A percentile compares a stretch with the other conserved stretches of the same genome.
These are phyloP conservation scores for Ceyx cyanopectus DNA, from an alignment of 2,113 vertebrate genomes.

Conservation along the genomic window DNA sequence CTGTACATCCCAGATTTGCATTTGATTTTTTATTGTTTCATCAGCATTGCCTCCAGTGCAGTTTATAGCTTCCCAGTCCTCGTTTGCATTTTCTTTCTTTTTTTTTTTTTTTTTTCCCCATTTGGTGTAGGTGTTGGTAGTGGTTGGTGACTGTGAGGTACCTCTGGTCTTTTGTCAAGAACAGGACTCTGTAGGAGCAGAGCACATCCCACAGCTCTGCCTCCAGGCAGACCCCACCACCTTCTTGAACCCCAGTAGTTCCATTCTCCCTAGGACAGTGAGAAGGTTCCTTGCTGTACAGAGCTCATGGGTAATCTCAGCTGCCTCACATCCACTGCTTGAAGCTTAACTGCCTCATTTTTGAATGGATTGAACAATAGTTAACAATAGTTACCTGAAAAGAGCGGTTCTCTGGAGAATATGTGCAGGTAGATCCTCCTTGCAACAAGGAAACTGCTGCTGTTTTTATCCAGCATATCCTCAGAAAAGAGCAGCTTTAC, in stretches of 20 bases:
- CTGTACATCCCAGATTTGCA: neutral
- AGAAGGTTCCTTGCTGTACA: fast-evolving
- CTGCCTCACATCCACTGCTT: neutral
- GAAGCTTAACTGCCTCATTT: neutral
- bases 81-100: neutral
- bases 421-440: neutral
- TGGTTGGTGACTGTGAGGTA: neutral
- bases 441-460: neutral
- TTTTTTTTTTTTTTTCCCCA: neutral
- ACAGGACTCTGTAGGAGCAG: neutral
- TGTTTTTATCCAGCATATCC: neutral
- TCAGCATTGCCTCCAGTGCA: neutral
- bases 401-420: neutral
- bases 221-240: neutral
- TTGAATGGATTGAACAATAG: neutral
- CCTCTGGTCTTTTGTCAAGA: neutral
- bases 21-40: neutral
- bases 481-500: neutral
- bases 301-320: neutral
- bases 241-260: neutral
- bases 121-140: neutral
- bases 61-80: neutral
- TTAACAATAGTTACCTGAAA: neutral
- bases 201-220: neutral
- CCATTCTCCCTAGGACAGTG: neutral